Base-by-base conservation (phyloP, 2,888 invertebrate species). In the Dinocampus coccinellae region DNA sequence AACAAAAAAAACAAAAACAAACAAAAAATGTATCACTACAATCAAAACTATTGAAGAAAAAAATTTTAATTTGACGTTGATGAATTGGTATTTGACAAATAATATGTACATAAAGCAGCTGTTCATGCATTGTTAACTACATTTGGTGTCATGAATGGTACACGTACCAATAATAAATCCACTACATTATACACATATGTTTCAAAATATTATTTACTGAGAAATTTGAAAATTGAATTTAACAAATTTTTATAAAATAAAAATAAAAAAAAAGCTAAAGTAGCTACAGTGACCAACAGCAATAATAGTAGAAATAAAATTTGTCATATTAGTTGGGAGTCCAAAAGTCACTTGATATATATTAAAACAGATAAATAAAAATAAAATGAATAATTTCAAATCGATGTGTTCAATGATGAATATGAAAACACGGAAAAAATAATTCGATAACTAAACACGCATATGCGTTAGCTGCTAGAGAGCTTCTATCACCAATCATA, bases 51-150 rank as follows among this genome's bases (percentile, higher is more conserved):
- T n/a, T n/a, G 7, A 16, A 6, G 13, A 24, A 2, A 29, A 13
- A 52, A 63, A 26, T n/a, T n/a, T n/a, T n/a, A n/a, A n/a, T 52
- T 33, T 63, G 47, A 13, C 61, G 24, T 39, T 39, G 20, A 10
- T 33, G 64, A 52, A 13, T 57, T 57, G 29, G n/a, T 34, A 58
- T 16, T 33, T 7, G 9, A 33, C 10, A n/a, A 55, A 57, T 42
- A 29, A 58, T 34, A 29, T 58, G 3, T 29, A 33, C 11, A 52
- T 33, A 57, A 13, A 57, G 57, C 66, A 66, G 57, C 66, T 57
- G 66, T 57, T 66, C 22, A 39, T 66, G 55, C 22, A 55, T 66
- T 57, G 66, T 57, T 58, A 66, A 66, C 39, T 34, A 55, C 53
- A 57, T 39, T 2, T 7, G 11, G 33, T 26, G 58, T 58, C 29